A percentile compares a stretch with the other conserved stretches of the same genome.
These are phyloP conservation scores for Perithous albicinctus DNA, from an alignment of 2,888 invertebrate species.

Conservation along the genomic window DNA sequence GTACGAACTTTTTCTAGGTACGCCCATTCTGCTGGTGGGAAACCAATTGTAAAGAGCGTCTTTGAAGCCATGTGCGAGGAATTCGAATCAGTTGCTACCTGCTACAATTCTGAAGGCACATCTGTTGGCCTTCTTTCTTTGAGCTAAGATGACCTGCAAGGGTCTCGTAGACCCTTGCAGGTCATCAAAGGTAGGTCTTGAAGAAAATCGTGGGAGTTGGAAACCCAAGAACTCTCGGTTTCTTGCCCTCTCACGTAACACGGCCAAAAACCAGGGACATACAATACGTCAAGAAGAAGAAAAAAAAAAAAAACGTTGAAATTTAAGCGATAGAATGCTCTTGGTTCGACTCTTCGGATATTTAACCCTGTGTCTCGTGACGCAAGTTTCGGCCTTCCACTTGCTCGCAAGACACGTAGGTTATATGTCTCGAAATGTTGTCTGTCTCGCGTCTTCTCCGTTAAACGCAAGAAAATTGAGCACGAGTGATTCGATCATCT, in stretches of 20 bases:
- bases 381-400: slow-evolving; percentile 58
- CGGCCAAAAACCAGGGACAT: background rate
- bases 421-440: slow-evolving; percentile 46
- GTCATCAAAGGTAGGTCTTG: background rate
- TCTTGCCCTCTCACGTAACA: slow-evolving; percentile 12
- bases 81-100: slow-evolving; percentile 48
- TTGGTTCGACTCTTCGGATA: background rate
- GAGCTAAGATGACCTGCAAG: background rate
- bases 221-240: slow-evolving; percentile 24
- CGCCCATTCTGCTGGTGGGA: background rate
- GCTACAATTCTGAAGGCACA: slow-evolving; percentile 54
- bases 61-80: background rate
- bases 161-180: too few relatives aligned
- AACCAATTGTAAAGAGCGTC: background rate
- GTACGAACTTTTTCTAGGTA: background rate
- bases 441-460: slow-evolving; percentile 37
- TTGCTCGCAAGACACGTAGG: slow-evolving; percentile 34
- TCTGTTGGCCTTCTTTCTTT: slow-evolving; percentile 52
- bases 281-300: background rate
- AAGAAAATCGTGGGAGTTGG: slow-evolving; percentile 14
- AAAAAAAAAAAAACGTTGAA: background rate
- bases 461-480: slow-evolving; percentile 21
- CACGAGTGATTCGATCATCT: slow-evolving; percentile 12
- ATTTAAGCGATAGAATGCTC: background rate
- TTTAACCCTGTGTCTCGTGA: slow-evolving; percentile 52